Evolutionary conservation across 1,140 invertebrate species (phyloP).

Genomic region (Lordiphosa collinella): DNA sequence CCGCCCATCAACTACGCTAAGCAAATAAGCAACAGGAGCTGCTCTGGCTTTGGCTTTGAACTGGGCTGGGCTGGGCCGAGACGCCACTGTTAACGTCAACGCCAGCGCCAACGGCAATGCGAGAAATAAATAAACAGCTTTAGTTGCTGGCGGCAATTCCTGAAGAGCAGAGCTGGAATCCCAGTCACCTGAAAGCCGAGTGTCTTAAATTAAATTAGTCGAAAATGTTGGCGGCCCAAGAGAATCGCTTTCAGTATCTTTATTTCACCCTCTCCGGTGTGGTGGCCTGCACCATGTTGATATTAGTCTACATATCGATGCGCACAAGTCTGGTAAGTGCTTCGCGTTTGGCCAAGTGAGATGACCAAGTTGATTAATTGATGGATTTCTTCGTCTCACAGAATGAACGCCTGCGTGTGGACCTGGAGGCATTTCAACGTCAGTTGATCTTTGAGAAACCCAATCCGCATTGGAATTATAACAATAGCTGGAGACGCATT

Average conservation of each 20-base stretch:
- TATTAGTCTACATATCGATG: constrained; percentile 71
- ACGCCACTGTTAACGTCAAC: constrained; percentile 6
- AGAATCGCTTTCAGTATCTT: constrained; percentile 72
- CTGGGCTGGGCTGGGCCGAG: constrained; percentile 21
- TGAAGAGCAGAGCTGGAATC: constrained; percentile 27
- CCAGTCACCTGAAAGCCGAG: not conserved
- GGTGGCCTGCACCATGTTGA: constrained; percentile 61
- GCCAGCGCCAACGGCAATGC: constrained; percentile 10
- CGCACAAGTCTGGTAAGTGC: constrained; percentile 69
- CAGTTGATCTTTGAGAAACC: constrained; percentile 54
- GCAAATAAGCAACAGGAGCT: constrained; percentile 73
- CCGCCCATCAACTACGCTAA: constrained; percentile 61
- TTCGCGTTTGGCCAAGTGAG: not conserved
- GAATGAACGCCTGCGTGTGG: constrained; percentile 64
- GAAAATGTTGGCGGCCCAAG: constrained; percentile 55
- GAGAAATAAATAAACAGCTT: constrained; percentile 50
- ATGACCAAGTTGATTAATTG: too few relatives aligned
- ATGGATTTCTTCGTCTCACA: constrained; percentile 15
- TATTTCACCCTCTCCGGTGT: constrained; percentile 69
- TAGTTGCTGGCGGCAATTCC: constrained; percentile 49
- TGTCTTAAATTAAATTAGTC: constrained; percentile 14
- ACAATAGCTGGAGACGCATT: constrained; percentile 68
- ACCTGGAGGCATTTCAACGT: constrained; percentile 50
- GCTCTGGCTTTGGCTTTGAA: constrained; percentile 10
- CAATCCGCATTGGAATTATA: constrained; percentile 63